These are phyloP conservation scores for Lipophrys pholis DNA, from an alignment of 2,113 vertebrate genomes.

Conservation along the genomic window DNA sequence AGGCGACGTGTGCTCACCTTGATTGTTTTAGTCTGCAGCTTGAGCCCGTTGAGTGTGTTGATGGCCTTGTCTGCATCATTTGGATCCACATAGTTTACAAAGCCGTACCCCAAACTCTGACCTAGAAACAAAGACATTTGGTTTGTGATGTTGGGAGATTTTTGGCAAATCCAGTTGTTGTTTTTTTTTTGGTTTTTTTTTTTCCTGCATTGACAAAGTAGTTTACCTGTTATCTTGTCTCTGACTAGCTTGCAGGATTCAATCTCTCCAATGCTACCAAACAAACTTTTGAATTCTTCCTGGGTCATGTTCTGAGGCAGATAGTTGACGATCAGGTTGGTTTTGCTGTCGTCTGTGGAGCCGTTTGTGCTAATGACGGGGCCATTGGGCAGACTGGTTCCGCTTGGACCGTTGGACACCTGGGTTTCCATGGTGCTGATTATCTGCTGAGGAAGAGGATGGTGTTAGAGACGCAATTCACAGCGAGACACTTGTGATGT, in stretches of 20 bases:
- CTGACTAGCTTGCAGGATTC: slow-evolving; percentile 96
- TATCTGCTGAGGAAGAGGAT: slow-evolving; percentile 92
- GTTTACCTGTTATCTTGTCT: slow-evolving; percentile 94
- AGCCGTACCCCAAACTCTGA: slow-evolving; percentile 96
- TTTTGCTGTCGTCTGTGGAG: slow-evolving; percentile 95
- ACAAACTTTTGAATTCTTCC: slow-evolving; percentile 96
- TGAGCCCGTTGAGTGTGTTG: slow-evolving; percentile 96
- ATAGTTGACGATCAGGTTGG: slow-evolving; percentile 98
- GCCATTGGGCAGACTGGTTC: slow-evolving; percentile 91
- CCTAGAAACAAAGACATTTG: slow-evolving; percentile 78
- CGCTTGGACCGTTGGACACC: slow-evolving; percentile 94
- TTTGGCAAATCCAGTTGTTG: neutral
- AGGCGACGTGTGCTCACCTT: slow-evolving; percentile 84
- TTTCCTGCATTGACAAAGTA: neutral
- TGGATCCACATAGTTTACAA: slow-evolving; percentile 96
- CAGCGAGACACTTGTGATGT: neutral
- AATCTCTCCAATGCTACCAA: slow-evolving; percentile 95
- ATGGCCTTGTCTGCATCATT: slow-evolving; percentile 97
- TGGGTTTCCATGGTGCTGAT: slow-evolving; percentile 99
- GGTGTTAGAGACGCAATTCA: slow-evolving; percentile 60
- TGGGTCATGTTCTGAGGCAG: slow-evolving; percentile 98
- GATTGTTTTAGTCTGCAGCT: slow-evolving; percentile 98
- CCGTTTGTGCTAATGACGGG: slow-evolving; percentile 90
- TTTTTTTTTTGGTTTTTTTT: too few species aligned
- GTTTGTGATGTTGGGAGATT: neutral